These are phyloP conservation scores for Alloplasta piceator DNA, from an alignment of 2,888 invertebrate species.

Conservation along the genomic window DNA sequence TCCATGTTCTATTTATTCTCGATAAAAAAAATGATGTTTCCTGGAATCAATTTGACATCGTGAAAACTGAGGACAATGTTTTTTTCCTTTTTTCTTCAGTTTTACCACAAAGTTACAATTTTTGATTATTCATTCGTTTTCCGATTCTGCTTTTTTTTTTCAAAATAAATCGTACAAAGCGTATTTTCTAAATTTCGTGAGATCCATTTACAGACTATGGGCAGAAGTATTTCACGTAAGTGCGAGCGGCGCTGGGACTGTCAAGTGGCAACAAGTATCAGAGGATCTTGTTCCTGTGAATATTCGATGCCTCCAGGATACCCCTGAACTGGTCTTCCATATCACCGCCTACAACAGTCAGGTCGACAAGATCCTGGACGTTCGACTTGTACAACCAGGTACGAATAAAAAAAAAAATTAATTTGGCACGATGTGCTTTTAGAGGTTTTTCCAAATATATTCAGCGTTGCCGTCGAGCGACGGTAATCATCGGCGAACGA, in stretches of 20 bases:
- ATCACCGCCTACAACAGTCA: constrained; percentile 99
- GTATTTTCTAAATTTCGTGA: constrained; percentile 9
- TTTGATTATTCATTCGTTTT: too few species aligned
- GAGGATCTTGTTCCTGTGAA: constrained; percentile 99
- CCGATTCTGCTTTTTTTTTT: too few species aligned
- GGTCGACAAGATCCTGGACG: constrained; percentile 99
- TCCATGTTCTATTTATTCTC: too few species aligned
- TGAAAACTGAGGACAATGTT: too few species aligned
- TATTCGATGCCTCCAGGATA: constrained; percentile 98
- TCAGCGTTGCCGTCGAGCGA: too few species aligned
- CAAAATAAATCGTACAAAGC: not conserved
- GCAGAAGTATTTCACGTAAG: constrained; percentile 99
- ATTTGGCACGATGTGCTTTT: constrained; percentile 23
- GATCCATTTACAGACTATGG: constrained; percentile 91
- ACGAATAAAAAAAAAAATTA: constrained; percentile 70
- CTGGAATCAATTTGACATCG: too few species aligned
- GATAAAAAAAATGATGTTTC: too few species aligned
- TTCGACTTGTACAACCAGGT: constrained; percentile 98
- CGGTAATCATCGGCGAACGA: too few species aligned
- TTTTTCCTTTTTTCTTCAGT: too few species aligned
- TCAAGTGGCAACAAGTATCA: constrained; percentile 99
- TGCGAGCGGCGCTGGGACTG: constrained; percentile 95
- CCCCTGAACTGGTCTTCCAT: constrained; percentile 98
- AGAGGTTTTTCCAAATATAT: too few species aligned
- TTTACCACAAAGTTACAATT: too few species aligned